These are phyloP conservation scores for Azemiops feae DNA, from an alignment of 2,113 vertebrate genomes.

Conservation along the genomic window DNA sequence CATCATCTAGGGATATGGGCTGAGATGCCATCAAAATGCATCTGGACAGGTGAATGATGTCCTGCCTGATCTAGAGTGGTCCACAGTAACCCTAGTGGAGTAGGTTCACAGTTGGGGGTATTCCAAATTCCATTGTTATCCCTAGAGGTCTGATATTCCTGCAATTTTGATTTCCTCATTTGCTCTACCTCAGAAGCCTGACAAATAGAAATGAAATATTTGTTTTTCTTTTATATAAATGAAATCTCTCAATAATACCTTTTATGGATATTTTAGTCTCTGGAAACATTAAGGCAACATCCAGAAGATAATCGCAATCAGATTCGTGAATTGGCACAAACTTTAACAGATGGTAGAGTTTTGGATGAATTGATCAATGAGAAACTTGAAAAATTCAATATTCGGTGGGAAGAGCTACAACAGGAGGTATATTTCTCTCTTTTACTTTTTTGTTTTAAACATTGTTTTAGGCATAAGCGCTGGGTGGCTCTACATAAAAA, in stretches of 20 bases:
- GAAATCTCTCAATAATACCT: not conserved
- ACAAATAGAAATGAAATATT: not conserved
- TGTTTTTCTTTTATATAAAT: not conserved
- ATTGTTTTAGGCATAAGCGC: not conserved
- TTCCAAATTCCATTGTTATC: not conserved
- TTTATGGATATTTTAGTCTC: constrained; percentile 72
- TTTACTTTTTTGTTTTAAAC: not conserved
- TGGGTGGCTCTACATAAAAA: not conserved
- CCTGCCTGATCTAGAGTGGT: not conserved
- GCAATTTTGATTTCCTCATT: not conserved
- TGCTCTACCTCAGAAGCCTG: not conserved
- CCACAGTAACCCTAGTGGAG: not conserved
- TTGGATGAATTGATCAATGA: constrained; percentile 95
- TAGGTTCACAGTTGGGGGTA: not conserved
- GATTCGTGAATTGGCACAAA: constrained; percentile 92
- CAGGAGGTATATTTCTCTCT: constrained; percentile 75
- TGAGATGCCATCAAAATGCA: not conserved
- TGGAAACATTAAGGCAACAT: constrained; percentile 86
- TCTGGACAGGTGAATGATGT: not conserved
- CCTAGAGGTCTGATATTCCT: not conserved
- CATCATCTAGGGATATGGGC: not conserved
- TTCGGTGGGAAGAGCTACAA: constrained; percentile 90
- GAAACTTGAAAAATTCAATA: constrained; percentile 92
- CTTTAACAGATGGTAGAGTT: constrained; percentile 94
- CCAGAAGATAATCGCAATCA: constrained; percentile 96